Percentiles rank a stretch among this genome's conserved stretches.
phyloP scores from a whole-genome alignment of 2,888 invertebrate genomes.

The Diplolepis rosae region DNA sequence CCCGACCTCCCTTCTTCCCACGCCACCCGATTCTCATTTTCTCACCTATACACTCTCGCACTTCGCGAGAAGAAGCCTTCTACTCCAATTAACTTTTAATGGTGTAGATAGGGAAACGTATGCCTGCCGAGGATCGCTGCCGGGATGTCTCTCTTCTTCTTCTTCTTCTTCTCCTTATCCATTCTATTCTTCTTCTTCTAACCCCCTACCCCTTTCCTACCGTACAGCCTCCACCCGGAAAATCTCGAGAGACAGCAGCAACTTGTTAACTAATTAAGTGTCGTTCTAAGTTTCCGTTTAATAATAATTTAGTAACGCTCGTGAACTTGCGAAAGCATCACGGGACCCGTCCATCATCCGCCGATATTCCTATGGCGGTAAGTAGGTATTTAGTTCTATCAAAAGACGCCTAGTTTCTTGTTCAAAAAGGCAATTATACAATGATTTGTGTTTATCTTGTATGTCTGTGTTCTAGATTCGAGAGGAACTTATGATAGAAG shows the following conservation, averaged over 20 bases:
- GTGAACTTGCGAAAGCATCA: conserved; percentile 55
- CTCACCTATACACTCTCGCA: conserved; percentile 50
- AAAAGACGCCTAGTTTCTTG: background rate
- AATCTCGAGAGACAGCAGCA: conserved; percentile 58
- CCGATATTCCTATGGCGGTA: conserved; percentile 39
- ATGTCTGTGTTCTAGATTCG: too few relatives aligned
- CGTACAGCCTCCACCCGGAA: conserved; percentile 43
- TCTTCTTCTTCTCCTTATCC: conserved; percentile 40
- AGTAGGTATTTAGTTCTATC: conserved; percentile 18
- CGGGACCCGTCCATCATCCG: conserved; percentile 53
- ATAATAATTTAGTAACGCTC: conserved; percentile 66
- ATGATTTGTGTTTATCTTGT: background rate
- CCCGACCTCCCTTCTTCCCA: conserved; percentile 38
- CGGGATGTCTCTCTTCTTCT: conserved; percentile 38
- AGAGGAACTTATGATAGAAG: too few relatives aligned
- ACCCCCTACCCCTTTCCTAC: conserved; percentile 49
- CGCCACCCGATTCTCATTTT: conserved; percentile 50
- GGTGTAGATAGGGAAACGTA: conserved; percentile 67
- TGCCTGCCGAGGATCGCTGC: conserved; percentile 55
- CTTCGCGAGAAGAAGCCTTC: conserved; percentile 58
- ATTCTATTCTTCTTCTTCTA: conserved; percentile 39
- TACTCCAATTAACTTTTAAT: conserved; percentile 69
- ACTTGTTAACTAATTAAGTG: conserved; percentile 68
- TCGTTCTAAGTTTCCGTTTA: conserved; percentile 65
- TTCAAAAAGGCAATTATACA: background rate